Evolutionary conservation across 2,113 vertebrate genomes (phyloP).

Genomic region (Leiothrix lutea): DNA sequence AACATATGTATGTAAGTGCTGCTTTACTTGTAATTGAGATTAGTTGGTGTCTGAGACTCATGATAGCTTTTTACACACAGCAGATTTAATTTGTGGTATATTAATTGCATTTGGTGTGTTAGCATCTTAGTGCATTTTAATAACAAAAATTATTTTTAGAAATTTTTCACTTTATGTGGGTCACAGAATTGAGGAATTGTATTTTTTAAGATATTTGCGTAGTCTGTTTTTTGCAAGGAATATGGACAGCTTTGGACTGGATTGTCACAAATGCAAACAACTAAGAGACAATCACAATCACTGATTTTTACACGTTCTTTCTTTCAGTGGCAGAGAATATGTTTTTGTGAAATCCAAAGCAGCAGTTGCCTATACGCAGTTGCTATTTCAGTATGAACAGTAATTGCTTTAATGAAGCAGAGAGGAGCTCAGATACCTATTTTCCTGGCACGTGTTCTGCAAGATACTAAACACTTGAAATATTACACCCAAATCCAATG

Average conservation of each 20-base stretch:
- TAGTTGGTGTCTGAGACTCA: neutral
- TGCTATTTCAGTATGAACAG: neutral
- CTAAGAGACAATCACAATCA: neutral
- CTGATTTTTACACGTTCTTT: neutral
- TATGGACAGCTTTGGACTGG: neutral
- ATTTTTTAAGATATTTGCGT: neutral
- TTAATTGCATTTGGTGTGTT: neutral
- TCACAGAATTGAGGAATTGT: neutral
- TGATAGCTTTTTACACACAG: neutral
- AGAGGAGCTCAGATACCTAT: neutral
- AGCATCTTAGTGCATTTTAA: neutral
- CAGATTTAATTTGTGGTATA: neutral
- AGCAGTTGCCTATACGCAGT: neutral
- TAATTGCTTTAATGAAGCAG: slow-evolving; percentile 16
- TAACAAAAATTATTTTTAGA: neutral
- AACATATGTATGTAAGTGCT: neutral
- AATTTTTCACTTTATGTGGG: neutral
- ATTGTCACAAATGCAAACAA: neutral
- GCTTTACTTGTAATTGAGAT: neutral
- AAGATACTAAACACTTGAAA: neutral
- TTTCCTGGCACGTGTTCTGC: neutral
- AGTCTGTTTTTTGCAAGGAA: neutral
- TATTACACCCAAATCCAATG: neutral
- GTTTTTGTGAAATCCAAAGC: neutral
- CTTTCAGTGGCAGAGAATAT: neutral